A percentile compares a stretch with the other conserved stretches of the same genome.
Evolutionary conservation across 2,113 vertebrate genomes (phyloP).

Genomic region (Chamaetylas fuelleborni): DNA sequence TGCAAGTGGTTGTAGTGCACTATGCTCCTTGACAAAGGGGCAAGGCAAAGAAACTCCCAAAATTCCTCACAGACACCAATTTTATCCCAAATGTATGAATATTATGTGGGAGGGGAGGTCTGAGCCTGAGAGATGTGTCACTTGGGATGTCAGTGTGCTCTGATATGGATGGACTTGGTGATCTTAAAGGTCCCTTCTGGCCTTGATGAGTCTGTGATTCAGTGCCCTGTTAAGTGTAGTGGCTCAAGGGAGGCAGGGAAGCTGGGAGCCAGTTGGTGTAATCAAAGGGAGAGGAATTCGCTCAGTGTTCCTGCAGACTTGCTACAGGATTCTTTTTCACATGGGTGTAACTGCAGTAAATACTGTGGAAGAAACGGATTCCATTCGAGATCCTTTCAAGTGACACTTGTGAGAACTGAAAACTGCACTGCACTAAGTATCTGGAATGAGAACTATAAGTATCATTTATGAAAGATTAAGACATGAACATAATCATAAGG

Average conservation of each 20-base stretch:
- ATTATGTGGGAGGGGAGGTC: background rate
- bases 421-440: background rate
- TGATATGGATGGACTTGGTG: background rate
- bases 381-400: fast-evolving
- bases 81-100: background rate
- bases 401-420: background rate
- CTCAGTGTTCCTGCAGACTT: background rate
- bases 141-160: background rate
- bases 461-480: background rate
- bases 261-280: background rate
- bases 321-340: background rate
- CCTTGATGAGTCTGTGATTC: background rate
- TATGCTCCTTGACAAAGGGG: background rate
- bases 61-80: background rate
- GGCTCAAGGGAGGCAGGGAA: background rate
- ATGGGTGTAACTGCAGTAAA: background rate
- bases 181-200: background rate
- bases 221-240: background rate
- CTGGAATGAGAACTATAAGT: background rate
- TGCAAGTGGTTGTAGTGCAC: background rate
- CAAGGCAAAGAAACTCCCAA: background rate
- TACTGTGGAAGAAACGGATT: background rate
- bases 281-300: background rate
- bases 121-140: background rate
- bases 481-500: background rate